Evolutionary conservation across 1,140 invertebrate species (phyloP).

Genomic region (Phenacoccus solenopsis): DNA sequence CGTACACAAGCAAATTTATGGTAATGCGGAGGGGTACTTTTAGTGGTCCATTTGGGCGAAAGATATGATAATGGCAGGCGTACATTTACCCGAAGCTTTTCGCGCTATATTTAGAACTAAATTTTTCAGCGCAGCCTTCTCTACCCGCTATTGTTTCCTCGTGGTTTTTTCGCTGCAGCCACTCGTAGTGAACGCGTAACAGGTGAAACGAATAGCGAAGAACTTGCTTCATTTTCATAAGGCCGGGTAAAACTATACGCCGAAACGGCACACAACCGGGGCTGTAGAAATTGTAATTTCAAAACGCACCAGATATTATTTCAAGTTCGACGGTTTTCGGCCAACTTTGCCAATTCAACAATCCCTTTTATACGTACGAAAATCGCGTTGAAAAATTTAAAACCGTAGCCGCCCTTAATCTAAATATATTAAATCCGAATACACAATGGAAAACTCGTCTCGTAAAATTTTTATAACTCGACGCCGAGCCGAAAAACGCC

Average conservation of each 20-base stretch:
- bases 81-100: not conserved
- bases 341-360: no score
- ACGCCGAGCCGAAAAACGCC: not conserved
- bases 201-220: not conserved
- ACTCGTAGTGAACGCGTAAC: not conserved
- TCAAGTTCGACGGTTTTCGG: no score
- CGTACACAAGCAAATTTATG: slow-evolving; percentile 1
- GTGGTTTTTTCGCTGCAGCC: not conserved
- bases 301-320: no score
- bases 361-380: not conserved
- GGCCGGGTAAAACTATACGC: no score
- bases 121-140: not conserved
- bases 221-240: not conserved
- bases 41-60: slow-evolving; percentile 1
- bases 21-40: not conserved
- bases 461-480: not conserved
- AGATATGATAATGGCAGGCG: not conserved
- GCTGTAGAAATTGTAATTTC: no score
- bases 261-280: no score
- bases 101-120: not conserved
- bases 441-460: not conserved
- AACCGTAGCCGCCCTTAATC: not conserved
- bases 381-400: not conserved
- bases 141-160: not conserved
- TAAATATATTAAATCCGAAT: not conserved